These are phyloP conservation scores for Pteropus alecto DNA, from an alignment of 2,113 vertebrate genomes.

Conservation along the genomic window DNA sequence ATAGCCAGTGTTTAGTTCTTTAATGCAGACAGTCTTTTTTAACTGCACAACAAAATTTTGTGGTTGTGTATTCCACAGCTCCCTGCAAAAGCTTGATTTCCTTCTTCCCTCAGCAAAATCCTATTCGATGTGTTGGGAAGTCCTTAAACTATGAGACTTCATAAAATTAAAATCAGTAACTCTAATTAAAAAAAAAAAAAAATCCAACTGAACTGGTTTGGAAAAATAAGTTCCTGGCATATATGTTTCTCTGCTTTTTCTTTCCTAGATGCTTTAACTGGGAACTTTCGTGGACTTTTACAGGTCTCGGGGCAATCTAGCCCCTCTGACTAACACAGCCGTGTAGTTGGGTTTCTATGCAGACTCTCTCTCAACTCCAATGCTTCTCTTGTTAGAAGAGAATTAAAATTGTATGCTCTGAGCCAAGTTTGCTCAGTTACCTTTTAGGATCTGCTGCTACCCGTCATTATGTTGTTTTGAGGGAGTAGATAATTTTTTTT, in stretches of 20 bases:
- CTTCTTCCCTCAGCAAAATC: neutral
- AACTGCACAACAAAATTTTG: neutral
- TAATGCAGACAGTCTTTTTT: neutral
- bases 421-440: neutral
- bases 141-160: neutral
- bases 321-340: neutral
- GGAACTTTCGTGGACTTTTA: neutral
- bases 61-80: neutral
- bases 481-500: neutral
- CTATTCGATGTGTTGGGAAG: neutral
- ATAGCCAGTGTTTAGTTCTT: neutral
- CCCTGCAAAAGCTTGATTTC: conserved; percentile 17
- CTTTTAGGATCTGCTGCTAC: neutral
- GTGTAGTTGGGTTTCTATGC: neutral
- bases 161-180: neutral
- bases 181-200: neutral
- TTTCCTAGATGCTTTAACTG: neutral
- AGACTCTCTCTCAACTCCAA: neutral
- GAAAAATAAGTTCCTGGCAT: neutral
- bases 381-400: neutral
- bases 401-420: neutral
- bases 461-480: conserved; percentile 7
- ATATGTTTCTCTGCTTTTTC: neutral
- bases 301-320: neutral
- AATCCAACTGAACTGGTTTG: neutral